A percentile compares a stretch with the other conserved stretches of the same genome.
Evolutionary conservation across 2,888 invertebrate genomes (phyloP).

Genomic region (Steromphala cineraria): DNA sequence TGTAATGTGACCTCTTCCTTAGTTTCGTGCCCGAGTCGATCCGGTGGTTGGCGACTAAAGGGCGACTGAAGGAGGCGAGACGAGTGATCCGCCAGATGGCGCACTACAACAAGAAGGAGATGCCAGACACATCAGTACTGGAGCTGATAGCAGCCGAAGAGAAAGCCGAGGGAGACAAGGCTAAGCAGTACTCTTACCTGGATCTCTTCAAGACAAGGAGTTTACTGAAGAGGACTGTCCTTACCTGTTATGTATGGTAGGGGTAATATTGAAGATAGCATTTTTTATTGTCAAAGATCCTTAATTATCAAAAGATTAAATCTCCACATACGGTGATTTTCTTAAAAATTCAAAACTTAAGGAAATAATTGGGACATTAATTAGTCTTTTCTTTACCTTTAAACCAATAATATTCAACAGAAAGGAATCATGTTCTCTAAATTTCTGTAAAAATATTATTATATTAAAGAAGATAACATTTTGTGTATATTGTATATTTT

Average conservation of each 20-base stretch:
- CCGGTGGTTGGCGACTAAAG: constrained; percentile 9
- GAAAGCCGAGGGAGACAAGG: background rate
- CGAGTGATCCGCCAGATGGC: background rate
- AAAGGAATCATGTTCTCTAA: too few species aligned
- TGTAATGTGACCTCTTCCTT: background rate
- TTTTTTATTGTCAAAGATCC: too few species aligned
- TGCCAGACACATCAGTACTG: constrained; percentile 11
- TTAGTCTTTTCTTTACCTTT: too few species aligned
- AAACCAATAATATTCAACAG: too few species aligned
- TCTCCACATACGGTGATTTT: too few species aligned
- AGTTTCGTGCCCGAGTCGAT: constrained; percentile 12
- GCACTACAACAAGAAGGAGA: background rate
- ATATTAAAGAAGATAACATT: too few species aligned
- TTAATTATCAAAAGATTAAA: too few species aligned
- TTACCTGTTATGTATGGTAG: constrained; percentile 33
- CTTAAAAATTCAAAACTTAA: too few species aligned
- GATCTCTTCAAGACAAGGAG: constrained; percentile 19
- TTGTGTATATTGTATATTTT: too few species aligned
- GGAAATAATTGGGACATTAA: too few species aligned
- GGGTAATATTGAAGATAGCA: background rate
- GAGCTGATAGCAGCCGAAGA: constrained; percentile 13
- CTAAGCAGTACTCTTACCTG: background rate
- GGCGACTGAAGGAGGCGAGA: background rate
- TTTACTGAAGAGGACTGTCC: constrained; percentile 27
- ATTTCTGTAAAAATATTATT: too few species aligned